phyloP scores from a whole-genome alignment of 2,113 vertebrate species.

The Bombycilla garrulus region DNA sequence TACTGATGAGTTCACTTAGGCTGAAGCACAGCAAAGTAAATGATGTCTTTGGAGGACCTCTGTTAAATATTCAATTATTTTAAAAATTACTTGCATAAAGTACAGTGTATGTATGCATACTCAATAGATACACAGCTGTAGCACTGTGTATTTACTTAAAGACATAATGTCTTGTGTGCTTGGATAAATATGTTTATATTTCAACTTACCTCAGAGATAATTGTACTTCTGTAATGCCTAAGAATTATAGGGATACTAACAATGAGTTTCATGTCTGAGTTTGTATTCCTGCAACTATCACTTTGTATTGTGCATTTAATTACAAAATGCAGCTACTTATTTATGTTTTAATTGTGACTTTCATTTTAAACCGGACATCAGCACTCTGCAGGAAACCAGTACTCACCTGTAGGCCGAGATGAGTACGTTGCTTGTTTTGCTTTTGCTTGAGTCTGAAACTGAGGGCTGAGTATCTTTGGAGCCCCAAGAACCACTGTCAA shows the following conservation, averaged over 20 bases:
- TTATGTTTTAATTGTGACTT: neutral
- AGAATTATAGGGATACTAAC: neutral
- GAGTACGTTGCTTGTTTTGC: neutral
- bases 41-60: neutral
- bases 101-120: rapidly evolving
- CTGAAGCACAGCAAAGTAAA: neutral
- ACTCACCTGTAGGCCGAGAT: neutral
- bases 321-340: neutral
- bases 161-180: neutral
- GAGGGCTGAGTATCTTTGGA: neutral
- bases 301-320: neutral
- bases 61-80: neutral
- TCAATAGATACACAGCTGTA: neutral
- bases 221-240: neutral
- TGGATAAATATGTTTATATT: neutral
- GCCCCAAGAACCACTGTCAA: neutral
- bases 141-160: neutral
- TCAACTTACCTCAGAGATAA: neutral
- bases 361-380: neutral
- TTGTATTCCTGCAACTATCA: neutral
- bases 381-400: neutral
- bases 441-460: neutral
- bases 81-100: neutral
- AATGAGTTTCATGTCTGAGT: neutral
- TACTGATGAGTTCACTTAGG: neutral